Percentiles rank a stretch among this genome's conserved stretches.
Evolutionary conservation across 2,888 invertebrate species (phyloP).

Genomic region (Embidobia sp.): DNA sequence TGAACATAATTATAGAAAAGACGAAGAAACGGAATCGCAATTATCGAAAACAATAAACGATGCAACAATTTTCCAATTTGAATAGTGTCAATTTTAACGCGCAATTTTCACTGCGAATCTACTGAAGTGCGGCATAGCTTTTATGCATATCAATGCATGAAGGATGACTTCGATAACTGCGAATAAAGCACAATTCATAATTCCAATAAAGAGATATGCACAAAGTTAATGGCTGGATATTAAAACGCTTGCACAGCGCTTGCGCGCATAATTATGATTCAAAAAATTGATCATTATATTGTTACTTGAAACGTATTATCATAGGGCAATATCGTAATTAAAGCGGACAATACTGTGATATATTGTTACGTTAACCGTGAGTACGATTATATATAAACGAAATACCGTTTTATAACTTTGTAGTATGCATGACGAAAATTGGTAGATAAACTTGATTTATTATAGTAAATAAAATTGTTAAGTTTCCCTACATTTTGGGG

Average conservation of each 20-base stretch:
- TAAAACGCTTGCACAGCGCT: not conserved
- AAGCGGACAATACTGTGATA: slow-evolving; percentile 7
- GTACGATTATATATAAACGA: slow-evolving; percentile 5
- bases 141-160: not conserved
- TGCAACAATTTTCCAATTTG: no score
- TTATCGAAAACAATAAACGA: no score
- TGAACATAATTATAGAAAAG: no score
- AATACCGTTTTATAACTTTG: not conserved
- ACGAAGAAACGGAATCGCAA: no score
- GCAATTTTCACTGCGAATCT: not conserved
- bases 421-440: no score
- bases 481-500: no score
- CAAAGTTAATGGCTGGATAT: slow-evolving; percentile 14
- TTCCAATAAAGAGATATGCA: slow-evolving; percentile 10
- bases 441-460: no score
- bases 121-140: slow-evolving; percentile 10
- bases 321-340: slow-evolving; percentile 18
- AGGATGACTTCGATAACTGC: slow-evolving; percentile 5
- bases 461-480: no score
- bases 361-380: not conserved
- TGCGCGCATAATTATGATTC: slow-evolving; percentile 7
- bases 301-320: slow-evolving; percentile 12
- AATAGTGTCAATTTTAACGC: not conserved
- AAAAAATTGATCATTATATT: not conserved
- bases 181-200: slow-evolving; percentile 22